Conservation (phyloP, 2,113 vertebrate species). For the Eleginops maclovinus region DNA sequence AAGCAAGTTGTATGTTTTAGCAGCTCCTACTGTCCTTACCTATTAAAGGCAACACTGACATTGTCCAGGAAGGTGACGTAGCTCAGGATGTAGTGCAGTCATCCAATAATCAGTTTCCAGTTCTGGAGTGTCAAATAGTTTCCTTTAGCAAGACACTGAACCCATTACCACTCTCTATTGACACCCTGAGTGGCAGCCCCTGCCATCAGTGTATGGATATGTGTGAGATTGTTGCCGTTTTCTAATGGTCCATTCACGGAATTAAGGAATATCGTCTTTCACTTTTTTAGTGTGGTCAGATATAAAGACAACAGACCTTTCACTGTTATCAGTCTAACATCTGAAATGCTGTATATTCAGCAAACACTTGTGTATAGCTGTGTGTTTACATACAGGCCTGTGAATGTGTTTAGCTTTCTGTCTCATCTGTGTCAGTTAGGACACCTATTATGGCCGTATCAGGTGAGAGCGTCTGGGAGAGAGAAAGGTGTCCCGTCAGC, state of each 20-base stretch:
- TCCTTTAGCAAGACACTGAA: no score
- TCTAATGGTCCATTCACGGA: neutral
- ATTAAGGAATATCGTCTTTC: neutral
- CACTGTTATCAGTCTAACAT: neutral
- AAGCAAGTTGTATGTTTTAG: neutral
- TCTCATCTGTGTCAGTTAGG: conserved; percentile 33
- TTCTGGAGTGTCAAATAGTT: no score
- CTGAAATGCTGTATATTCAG: neutral
- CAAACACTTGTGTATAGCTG: neutral
- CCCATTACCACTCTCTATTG: no score
- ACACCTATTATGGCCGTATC: conserved; percentile 41
- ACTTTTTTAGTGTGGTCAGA: neutral
- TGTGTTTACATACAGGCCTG: neutral
- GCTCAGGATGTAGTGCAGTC: no score
- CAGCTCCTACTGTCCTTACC: neutral
- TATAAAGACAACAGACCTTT: neutral
- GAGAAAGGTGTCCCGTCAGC: conserved; percentile 46
- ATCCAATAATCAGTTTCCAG: no score
- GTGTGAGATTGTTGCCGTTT: no score
- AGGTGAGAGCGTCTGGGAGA: conserved; percentile 59
- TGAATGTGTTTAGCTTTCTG: conserved; percentile 15
- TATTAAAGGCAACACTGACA: neutral
- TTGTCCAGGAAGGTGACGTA: no score
- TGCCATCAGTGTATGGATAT: no score
- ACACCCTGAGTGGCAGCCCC: no score